A percentile compares a stretch with the other conserved stretches of the same genome.
These are phyloP conservation scores for Colossoma macropomum DNA, from an alignment of 2,113 vertebrate genomes.

Conservation along the genomic window DNA sequence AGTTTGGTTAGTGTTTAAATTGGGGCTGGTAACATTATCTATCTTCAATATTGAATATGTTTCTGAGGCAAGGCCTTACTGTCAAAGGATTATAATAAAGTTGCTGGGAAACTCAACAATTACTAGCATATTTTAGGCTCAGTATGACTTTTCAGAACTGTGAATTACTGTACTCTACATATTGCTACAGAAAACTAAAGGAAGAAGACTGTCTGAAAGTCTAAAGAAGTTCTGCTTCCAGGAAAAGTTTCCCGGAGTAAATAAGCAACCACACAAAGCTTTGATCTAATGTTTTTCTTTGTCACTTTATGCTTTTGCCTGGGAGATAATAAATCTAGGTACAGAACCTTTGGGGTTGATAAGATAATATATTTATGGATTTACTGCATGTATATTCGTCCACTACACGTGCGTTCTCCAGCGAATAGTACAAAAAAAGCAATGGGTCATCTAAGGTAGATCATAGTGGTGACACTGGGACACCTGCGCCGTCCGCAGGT, in stretches of 20 bases:
- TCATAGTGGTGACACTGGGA: not conserved
- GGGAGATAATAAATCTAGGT: not conserved
- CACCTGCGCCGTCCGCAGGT: not conserved
- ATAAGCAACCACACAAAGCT: not conserved
- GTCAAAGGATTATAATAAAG: too few species aligned
- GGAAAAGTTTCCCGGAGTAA: too few species aligned
- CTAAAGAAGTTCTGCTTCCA: too few species aligned
- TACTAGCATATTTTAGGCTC: too few species aligned
- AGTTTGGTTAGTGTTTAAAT: not conserved
- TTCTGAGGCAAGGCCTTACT: too few species aligned
- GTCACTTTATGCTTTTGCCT: not conserved
- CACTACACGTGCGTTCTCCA: not conserved
- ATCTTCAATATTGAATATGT: too few species aligned
- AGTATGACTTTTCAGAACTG: too few species aligned
- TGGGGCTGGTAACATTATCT: too few species aligned
- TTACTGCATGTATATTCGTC: not conserved
- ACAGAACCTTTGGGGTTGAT: not conserved
- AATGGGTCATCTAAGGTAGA: not conserved
- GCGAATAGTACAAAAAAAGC: not conserved
- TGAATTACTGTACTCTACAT: too few species aligned
- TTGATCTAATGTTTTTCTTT: not conserved
- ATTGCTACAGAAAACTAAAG: too few species aligned
- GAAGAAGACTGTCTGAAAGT: too few species aligned
- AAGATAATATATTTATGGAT: not conserved
- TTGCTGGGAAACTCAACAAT: too few species aligned